These are phyloP conservation scores for Triplophysa bombifrons DNA, from an alignment of 2,797 vertebrate species.

Conservation along the genomic window DNA sequence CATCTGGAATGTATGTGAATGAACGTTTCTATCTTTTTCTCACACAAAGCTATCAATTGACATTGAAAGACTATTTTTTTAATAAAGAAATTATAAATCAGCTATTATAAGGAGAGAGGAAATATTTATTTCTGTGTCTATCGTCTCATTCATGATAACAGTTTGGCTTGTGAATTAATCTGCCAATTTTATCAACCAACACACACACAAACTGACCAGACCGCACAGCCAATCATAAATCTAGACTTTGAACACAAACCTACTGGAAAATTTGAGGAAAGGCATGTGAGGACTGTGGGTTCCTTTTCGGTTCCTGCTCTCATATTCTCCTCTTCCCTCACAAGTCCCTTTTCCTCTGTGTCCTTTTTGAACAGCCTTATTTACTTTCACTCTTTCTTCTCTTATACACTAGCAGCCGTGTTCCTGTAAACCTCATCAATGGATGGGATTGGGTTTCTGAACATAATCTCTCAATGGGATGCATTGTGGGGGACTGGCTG, in stretches of 20 bases:
- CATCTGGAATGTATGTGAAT: too few relatives aligned
- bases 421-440: slow-evolving; percentile 42
- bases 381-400: slow-evolving; percentile 4
- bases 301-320: slow-evolving; percentile 20
- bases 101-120: too few relatives aligned
- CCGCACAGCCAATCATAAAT: not conserved
- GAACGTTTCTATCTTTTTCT: too few relatives aligned
- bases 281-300: slow-evolving; percentile 13
- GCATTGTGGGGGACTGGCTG: slow-evolving; percentile 34
- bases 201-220: not conserved
- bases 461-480: slow-evolving; percentile 51
- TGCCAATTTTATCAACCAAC: not conserved
- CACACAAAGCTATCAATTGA: too few relatives aligned
- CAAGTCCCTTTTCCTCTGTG: not conserved
- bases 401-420: slow-evolving; percentile 32
- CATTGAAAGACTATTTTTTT: too few relatives aligned
- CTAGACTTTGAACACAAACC: not conserved
- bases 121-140: not conserved
- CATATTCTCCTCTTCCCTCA: slow-evolving; percentile 18
- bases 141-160: not conserved
- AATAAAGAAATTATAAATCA: too few relatives aligned
- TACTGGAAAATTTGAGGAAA: not conserved
- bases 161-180: not conserved
- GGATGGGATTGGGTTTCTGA: slow-evolving; percentile 45
- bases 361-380: slow-evolving; percentile 9